Base-by-base conservation (phyloP, 1,140 invertebrate species). In the Dufourea novaeangliae region DNA sequence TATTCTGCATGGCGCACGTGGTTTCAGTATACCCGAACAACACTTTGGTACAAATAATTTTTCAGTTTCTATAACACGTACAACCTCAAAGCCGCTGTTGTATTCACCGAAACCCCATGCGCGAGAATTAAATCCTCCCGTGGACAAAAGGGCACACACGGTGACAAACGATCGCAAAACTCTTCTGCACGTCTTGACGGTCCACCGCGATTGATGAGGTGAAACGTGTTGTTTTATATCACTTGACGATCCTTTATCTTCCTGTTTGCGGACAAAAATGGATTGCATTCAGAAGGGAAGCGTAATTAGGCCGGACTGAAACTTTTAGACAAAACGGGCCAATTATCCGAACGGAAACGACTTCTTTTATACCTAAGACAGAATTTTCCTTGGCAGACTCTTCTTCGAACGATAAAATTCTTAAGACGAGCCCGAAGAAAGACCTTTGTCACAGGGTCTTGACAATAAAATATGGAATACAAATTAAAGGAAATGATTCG, bases 381-480 rank as follows among this genome's bases (percentile, higher is more conserved):
- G 2, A 17, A 10, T 41, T 46, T 22, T 39, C 22, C 29, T 69
- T 46, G 50, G 22, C 29, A 17, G 32, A 37, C 59, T 27, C 22
- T 64, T 20, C 11, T 29, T 7, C 20, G 6, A n/a, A 20, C 29
- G 39, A 46, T 59, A 57, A 37, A 41, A 75, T 46, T 34, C 73
- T 68, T 37, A 37, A 68, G 73, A 44, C 63, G 37, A 5, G 17
- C 14, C 17, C 20, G 27, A 14, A 0, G 12, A 57, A 44, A 68
- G 37, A n/a, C 22, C 27, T 44, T 17, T 11, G 22, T 4, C 27
- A 1, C 37, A 8, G 27, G 11, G 6, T 46, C 73, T 46, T 5
- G 7, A 37, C 54, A 68, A 68, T 75, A 75, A 69, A 69, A 46
- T 68, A 75, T 68, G 64, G 22, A 69, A 75, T 69, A 54, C 22